Evolutionary conservation across 2,888 invertebrate genomes (phyloP), one percentile per base, ranked within the genome.

Genomic region (Abrostola tripartita): DNA sequence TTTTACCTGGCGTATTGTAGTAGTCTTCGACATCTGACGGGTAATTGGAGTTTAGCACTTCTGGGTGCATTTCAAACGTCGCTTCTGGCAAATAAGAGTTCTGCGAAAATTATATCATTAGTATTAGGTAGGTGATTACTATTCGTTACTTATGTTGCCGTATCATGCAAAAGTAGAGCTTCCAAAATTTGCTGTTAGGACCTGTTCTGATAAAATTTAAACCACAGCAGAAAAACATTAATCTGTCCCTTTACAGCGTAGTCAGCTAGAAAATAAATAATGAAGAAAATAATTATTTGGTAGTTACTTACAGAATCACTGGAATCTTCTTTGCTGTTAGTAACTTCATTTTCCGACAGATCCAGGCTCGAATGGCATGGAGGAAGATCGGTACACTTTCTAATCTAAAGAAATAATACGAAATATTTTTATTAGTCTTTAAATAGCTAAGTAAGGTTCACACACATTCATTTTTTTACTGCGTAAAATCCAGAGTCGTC

Each of bases 21-120:
- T 85, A 79, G 6, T 88, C 84, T 67, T 90, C 89, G 1, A 84
- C 68, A 8, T 86, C 85, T 0, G 83, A 59, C 0, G 82, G 78
- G 49, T 69, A 79, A 14, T 78, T 77, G 0, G 82, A 68, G 11
- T 82, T 74, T 0, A 85, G 61, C 0, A 78, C 68, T 64, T 90
- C 88, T 0, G 92, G 90, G 10, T 88, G 81, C 71, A 86, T 83
- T 71, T 93, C 93, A 55, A 88, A 92, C 0, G 88, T 88, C 0
- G 85, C 88, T 60, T 92, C 92, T 0, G 93, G 92, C 11, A 84
- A 59, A 63, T 88, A 92, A 0, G 82, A 65, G 58, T 81, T 81
- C 90, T 91, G 79, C 5, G n/a, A 44, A 54, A 54, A 6, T 6
- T 36, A n/a, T 8, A 24, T 24, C 4, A 24, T 24, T 24, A 24